Base-by-base conservation (phyloP, 2,888 invertebrate species). In the Lasioglossum leucozonium region DNA sequence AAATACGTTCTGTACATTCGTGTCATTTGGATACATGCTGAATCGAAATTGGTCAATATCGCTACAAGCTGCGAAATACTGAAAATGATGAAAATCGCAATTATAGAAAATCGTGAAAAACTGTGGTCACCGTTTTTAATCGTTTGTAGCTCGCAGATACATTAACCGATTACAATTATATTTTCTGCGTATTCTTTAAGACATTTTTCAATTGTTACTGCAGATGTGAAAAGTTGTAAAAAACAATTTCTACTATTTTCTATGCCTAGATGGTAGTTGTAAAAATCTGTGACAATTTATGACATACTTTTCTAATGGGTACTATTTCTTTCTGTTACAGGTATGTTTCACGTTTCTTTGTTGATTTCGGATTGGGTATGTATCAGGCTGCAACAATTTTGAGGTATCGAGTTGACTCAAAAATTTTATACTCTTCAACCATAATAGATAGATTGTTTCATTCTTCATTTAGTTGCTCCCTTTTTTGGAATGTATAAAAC, bases 391-490 rank as follows among this genome's bases (percentile, higher is more conserved):
- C 13, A 16, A 44, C 16, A 44, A n/a, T n/a, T 55, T n/a, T n/a
- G 1, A n/a, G 4, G 11, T n/a, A 8, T 11, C n/a, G 55, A n/a
- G n/a, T 55, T 3, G 4, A n/a, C 0, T 1, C 6, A 3, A 3
- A 51, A 51, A 51, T 51, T 2, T 51, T 22, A 3, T 51, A n/a
- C 22, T n/a, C 10, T 10, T 51, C 22, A n/a, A 51, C 51, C 8
- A n/a, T 10, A n/a, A 3, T 11, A n/a, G n/a, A 55, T 55, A n/a
- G n/a, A n/a, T 11, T 55, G 10, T n/a, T 10, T 0, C 8, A n/a
- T n/a, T n/a, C 10, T 51, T 51, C n/a, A 11, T n/a, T 51, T n/a
- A n/a, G 4, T 55, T n/a, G 8, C 55, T 55, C n/a, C 8, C 10
- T n/a, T n/a, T 11, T n/a, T n/a, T 55, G n/a, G 10, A 55, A 4